A percentile compares a stretch with the other conserved stretches of the same genome.
Conservation (phyloP, 1,140 invertebrate species). For the Amphibalanus amphitrite region DNA sequence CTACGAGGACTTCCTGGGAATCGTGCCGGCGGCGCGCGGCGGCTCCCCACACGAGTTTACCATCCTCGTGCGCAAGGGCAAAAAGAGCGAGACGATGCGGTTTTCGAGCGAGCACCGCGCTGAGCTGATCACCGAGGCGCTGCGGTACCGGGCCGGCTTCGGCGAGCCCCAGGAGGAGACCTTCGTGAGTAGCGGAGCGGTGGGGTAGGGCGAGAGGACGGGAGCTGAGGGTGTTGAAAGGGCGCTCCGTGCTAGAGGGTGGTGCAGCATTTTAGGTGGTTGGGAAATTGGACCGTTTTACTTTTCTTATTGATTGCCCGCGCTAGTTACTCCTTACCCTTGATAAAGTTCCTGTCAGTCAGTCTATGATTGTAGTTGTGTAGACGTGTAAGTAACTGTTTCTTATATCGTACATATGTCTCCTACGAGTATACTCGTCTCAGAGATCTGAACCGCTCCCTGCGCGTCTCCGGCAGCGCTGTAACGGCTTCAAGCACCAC, state of each 20-base stretch:
- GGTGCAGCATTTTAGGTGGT: no score
- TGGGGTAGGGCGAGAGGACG: background rate
- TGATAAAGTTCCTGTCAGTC: no score
- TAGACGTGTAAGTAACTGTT: no score
- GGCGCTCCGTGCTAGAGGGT: no score
- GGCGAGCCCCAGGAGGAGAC: slow-evolving; percentile 25
- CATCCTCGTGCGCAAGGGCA: slow-evolving; percentile 69
- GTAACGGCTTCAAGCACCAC: slow-evolving; percentile 81
- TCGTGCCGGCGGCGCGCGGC: slow-evolving; percentile 42
- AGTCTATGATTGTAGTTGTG: no score
- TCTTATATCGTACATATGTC: no score
- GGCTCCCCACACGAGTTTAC: slow-evolving; percentile 43
- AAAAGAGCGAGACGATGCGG: slow-evolving; percentile 75
- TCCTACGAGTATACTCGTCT: no score
- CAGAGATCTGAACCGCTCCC: no score
- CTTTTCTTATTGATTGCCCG: no score
- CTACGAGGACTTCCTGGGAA: slow-evolving; percentile 60
- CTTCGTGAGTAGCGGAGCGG: slow-evolving; percentile 14
- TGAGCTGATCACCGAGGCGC: slow-evolving; percentile 76
- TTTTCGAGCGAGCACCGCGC: slow-evolving; percentile 93
- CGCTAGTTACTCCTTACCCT: no score
- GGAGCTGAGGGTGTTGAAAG: slow-evolving; percentile 4
- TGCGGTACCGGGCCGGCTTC: slow-evolving; percentile 60
- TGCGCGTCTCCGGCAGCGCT: slow-evolving; percentile 39
- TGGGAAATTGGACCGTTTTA: no score